phyloP scores from a whole-genome alignment of 1,140 invertebrate species.

The Hycleus cichorii region DNA sequence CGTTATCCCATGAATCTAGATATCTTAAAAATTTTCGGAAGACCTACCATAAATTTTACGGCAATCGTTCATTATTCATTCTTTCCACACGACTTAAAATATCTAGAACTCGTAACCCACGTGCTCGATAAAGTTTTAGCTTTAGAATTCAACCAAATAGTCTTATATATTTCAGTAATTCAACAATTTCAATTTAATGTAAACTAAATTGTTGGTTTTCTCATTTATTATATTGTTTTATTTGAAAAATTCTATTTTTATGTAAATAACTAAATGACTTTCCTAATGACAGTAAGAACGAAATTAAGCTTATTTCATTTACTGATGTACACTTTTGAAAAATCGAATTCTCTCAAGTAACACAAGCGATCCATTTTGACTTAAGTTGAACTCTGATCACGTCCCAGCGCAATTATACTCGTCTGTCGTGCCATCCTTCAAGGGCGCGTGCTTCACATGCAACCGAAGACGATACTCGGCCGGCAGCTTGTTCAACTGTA shows the following conservation, averaged over 20 bases:
- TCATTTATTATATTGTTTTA: no score
- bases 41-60: constrained; percentile 16
- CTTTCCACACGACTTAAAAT: constrained; percentile 16
- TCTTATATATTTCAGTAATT: no score
- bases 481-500: background rate
- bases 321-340: constrained; percentile 12
- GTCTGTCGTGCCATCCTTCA: constrained; percentile 36
- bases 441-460: constrained; percentile 34
- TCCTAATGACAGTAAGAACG: no score
- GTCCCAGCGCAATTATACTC: constrained; percentile 34
- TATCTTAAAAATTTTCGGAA: constrained; percentile 8
- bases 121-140: constrained; percentile 12
- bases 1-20: constrained; percentile 15
- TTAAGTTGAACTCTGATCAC: constrained; percentile 30
- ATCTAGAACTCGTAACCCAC: constrained; percentile 11
- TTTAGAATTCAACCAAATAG: constrained; percentile 9
- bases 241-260: no score
- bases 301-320: background rate
- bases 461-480: constrained; percentile 2
- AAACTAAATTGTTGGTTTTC: no score
- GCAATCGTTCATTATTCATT: constrained; percentile 18
- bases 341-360: constrained; percentile 15
- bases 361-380: constrained; percentile 5
- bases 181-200: no score
- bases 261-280: no score